phyloP scores from a whole-genome alignment of 2,888 invertebrate genomes.

The Cheilosia pagana region DNA sequence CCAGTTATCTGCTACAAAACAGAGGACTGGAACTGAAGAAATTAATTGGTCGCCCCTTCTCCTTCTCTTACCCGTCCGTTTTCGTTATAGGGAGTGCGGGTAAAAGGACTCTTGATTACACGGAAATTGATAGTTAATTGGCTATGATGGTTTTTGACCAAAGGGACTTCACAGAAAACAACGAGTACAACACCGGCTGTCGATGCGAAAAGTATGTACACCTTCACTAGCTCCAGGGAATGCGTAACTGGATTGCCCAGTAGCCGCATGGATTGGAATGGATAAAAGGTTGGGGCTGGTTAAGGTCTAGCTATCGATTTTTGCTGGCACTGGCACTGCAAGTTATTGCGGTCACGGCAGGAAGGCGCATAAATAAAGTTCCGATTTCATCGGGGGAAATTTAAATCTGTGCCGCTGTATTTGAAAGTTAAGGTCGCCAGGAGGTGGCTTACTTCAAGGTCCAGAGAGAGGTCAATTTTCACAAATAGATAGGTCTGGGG shows the following conservation, averaged over 20 bases:
- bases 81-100: neutral
- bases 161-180: constrained; percentile 48
- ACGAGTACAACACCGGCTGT: neutral
- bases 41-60: constrained; percentile 57
- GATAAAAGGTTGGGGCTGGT: constrained; percentile 27
- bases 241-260: constrained; percentile 53
- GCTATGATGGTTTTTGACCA: constrained; percentile 66
- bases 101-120: constrained; percentile 62
- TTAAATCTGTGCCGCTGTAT: neutral
- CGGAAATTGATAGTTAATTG: constrained; percentile 75
- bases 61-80: neutral
- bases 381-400: neutral
- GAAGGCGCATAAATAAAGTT: neutral
- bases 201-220: constrained; percentile 3
- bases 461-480: neutral
- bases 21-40: constrained; percentile 32
- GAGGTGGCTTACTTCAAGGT: neutral
- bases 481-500: neutral
- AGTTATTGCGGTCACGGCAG: constrained; percentile 23
- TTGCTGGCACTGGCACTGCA: neutral
- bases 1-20: constrained; percentile 9
- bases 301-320: constrained; percentile 5
- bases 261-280: constrained; percentile 12
- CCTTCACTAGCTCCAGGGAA: constrained; percentile 3
- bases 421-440: neutral